phyloP scores from a whole-genome alignment of 2,113 vertebrate species.

The Notarius quadriscutis region DNA sequence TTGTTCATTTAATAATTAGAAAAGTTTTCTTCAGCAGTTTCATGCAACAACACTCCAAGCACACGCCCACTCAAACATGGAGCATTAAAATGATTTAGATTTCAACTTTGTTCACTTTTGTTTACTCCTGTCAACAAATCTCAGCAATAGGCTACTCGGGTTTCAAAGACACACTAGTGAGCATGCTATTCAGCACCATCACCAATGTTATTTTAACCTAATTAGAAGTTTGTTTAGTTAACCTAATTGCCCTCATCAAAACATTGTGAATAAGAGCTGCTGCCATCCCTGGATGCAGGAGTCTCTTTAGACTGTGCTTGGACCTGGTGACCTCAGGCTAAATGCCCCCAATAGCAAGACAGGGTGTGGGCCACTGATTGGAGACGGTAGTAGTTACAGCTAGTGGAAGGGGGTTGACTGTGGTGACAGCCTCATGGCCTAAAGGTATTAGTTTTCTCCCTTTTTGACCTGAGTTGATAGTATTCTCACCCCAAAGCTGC shows the following conservation, averaged over 20 bases:
- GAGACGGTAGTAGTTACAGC: slow-evolving; percentile 59
- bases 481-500: slow-evolving; percentile 38
- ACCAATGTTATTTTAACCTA: slow-evolving; percentile 67
- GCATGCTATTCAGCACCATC: slow-evolving; percentile 50
- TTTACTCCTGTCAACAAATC: background rate
- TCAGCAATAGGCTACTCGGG: slow-evolving; percentile 1
- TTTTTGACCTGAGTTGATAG: slow-evolving; percentile 38
- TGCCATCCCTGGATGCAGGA: slow-evolving; percentile 13
- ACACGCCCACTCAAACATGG: background rate
- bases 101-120: background rate
- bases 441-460: slow-evolving; percentile 51
- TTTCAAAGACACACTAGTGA: slow-evolving; percentile 29
- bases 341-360: slow-evolving; percentile 22
- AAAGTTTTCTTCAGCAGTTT: background rate
- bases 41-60: background rate
- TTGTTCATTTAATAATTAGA: background rate
- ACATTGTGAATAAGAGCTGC: slow-evolving; percentile 43
- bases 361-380: slow-evolving; percentile 59
- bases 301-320: slow-evolving; percentile 8
- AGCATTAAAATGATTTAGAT: background rate
- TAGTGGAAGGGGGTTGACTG: slow-evolving; percentile 53
- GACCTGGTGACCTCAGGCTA: slow-evolving; percentile 38
- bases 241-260: slow-evolving; percentile 61
- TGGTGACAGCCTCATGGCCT: slow-evolving; percentile 59
- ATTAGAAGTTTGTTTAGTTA: slow-evolving; percentile 71